These are phyloP conservation scores for Blastomussa wellsi DNA, from an alignment of 92 coral and sea anemone genomes.

Conservation along the genomic window DNA sequence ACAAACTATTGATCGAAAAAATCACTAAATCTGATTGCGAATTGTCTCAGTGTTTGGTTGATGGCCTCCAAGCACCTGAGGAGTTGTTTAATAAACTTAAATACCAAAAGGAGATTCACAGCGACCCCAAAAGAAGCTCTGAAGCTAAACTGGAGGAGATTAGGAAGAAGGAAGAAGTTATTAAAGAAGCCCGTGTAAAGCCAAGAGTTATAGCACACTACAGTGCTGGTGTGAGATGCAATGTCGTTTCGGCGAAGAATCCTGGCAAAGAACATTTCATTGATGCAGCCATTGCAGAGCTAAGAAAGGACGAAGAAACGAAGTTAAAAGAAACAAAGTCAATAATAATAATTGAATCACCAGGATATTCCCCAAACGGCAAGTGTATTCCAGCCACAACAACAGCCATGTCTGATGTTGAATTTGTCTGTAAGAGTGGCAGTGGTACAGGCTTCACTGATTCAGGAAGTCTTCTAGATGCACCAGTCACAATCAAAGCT, in stretches of 20 bases:
- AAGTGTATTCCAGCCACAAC: not conserved
- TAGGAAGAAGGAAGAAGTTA: not conserved
- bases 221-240: slow-evolving; percentile 3
- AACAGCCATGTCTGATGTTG: not conserved
- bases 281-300: slow-evolving; percentile 49
- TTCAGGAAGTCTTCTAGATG: not conserved
- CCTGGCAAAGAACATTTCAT: slow-evolving; percentile 15
- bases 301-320: not conserved
- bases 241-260: not conserved
- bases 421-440: not conserved
- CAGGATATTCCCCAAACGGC: not conserved
- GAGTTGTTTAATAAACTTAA: no score
- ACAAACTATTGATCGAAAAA: not conserved
- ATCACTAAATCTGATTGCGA: not conserved
- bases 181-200: not conserved
- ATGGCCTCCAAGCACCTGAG: not conserved
- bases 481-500: not conserved
- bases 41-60: not conserved
- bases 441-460: not conserved
- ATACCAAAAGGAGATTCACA: no score
- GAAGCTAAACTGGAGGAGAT: no score
- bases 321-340: not conserved
- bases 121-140: no score
- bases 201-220: slow-evolving; percentile 40
- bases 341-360: not conserved